Evolutionary conservation across 2,113 vertebrate species (phyloP), one percentile per base, ranked within the genome.

Genomic region (Salminus brasiliensis): DNA sequence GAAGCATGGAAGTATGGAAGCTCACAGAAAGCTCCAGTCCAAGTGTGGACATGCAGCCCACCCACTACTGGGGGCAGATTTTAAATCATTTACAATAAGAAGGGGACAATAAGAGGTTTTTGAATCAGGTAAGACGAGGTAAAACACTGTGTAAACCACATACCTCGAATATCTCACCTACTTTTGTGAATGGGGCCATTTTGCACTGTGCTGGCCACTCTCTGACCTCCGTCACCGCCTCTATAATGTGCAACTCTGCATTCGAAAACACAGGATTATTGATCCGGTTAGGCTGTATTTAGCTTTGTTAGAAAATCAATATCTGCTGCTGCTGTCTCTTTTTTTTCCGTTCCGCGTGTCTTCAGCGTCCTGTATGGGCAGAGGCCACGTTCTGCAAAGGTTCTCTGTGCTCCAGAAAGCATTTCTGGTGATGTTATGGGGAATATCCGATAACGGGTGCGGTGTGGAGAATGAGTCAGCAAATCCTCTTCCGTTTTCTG

Each of bases 301-400:
- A 81, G 78, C 82, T 77, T 73, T 30, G 23, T 49, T 16, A 60
- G n/a, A 62, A 67, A 73, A 80, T 84, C 82, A 57, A 78, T 81
- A 23, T 63, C 23, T n/a, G 68, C 36, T 72, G 43, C 71, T 65
- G 71, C 59, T 65, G 16, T 21, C 32, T 34, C 39, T 60, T 34
- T 75, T 27, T 75, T 34, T 21, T 23, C 69, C 49, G 66, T 65
- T 83, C 71, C 65, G 57, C 49, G 66, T 55, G 45, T 32, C 59
- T 76, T 63, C 67, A 57, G 70, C 72, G 55, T 83, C 82, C 73
- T 47, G 68, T 60, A 55, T 23, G 59, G 60, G 41, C 76, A 62
- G n/a, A 49, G 57, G 57, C 36, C 67, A 52, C 34, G 43, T 52
- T 63, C 57, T 66, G 52, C 76, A 76, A 83, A 21, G 49, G 59